These are phyloP conservation scores for Lucilia cuprina DNA, from an alignment of 1,140 invertebrate species.

Conservation along the genomic window DNA sequence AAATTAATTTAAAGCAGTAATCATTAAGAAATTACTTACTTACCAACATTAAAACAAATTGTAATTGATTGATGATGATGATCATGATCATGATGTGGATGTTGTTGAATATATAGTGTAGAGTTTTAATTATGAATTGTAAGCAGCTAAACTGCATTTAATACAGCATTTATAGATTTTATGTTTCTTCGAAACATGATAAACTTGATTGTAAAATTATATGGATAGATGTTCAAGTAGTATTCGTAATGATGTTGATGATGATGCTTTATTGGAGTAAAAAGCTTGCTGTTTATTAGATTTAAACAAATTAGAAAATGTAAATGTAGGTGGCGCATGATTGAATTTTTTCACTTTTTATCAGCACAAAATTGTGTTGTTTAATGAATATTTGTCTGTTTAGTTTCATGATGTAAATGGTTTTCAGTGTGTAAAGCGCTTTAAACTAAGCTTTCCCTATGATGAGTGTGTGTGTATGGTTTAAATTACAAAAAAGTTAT, in stretches of 20 bases:
- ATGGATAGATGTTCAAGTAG: background rate
- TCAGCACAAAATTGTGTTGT: background rate
- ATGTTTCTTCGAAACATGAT: background rate
- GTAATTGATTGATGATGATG: background rate
- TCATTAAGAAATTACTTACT: background rate
- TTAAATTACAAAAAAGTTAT: background rate
- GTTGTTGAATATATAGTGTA: no score
- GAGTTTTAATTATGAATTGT: background rate
- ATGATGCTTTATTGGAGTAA: background rate
- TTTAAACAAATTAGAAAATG: background rate
- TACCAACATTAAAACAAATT: background rate
- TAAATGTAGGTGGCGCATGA: background rate
- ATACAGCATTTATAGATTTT: background rate
- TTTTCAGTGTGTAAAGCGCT: conserved; percentile 9
- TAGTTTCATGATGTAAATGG: background rate
- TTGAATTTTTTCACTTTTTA: background rate
- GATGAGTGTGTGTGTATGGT: background rate
- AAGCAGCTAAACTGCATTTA: conserved; percentile 11
- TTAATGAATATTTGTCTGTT: background rate
- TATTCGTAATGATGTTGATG: background rate
- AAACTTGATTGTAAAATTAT: background rate
- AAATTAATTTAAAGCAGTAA: background rate
- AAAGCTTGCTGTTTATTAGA: background rate
- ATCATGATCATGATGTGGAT: background rate
- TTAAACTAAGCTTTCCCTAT: conserved; percentile 31